A percentile compares a stretch with the other conserved stretches of the same genome.
Conservation (phyloP, 2,113 vertebrate species). For the Rafetus swinhoei region DNA sequence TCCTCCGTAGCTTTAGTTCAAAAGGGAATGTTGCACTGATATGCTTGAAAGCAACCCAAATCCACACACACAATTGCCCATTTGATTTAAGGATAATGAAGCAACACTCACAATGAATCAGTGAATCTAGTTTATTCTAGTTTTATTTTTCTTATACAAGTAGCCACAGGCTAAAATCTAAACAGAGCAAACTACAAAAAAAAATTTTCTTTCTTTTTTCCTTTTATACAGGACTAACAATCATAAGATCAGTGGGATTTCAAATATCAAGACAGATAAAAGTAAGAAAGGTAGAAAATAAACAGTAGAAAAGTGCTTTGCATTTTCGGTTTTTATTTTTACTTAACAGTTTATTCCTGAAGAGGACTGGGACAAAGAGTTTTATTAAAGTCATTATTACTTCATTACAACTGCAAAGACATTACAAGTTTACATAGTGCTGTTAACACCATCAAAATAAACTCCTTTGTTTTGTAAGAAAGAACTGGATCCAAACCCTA, state of each 20-base stretch:
- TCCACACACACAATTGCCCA: neutral
- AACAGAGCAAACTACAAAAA: slow-evolving; percentile 74
- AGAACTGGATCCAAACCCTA: slow-evolving; percentile 27
- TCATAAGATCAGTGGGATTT: slow-evolving; percentile 71
- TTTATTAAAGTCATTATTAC: neutral
- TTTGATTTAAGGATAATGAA: neutral
- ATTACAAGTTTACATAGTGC: neutral
- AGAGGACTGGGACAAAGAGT: slow-evolving; percentile 20
- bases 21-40: neutral
- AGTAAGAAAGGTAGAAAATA: slow-evolving; percentile 66
- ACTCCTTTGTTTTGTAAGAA: slow-evolving; percentile 17
- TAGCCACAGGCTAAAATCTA: slow-evolving; percentile 78
- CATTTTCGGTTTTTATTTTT: slow-evolving; percentile 52
- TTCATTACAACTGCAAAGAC: neutral
- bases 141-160: slow-evolving; percentile 72
- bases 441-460: neutral
- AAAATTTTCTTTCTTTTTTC: slow-evolving; percentile 3
- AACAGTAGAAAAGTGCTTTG: slow-evolving; percentile 70
- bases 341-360: neutral
- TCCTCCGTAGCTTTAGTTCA: neutral
- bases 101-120: neutral
- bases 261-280: slow-evolving; percentile 56
- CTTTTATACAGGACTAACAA: slow-evolving; percentile 69
- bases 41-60: neutral
- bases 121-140: slow-evolving; percentile 64